A percentile compares a stretch with the other conserved stretches of the same genome.
Conservation (phyloP, 2,113 vertebrate species). For the Galbula dea region DNA sequence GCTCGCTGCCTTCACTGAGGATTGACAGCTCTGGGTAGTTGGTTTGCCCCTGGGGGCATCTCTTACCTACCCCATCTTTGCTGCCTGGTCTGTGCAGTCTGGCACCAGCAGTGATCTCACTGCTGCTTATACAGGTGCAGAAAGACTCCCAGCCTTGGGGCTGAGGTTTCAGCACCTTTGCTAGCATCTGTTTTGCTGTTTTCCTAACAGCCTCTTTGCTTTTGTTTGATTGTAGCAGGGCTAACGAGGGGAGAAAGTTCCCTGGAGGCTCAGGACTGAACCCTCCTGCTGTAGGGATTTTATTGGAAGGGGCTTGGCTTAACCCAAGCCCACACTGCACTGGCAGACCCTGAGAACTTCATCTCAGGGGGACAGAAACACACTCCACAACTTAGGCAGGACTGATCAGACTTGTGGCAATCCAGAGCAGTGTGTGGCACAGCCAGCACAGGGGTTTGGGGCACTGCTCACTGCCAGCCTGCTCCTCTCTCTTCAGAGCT, state of each 20-base stretch:
- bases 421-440: background rate
- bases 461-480: background rate
- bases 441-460: rapidly evolving
- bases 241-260: background rate
- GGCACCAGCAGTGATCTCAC: background rate
- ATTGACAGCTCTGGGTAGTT: background rate
- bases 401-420: background rate
- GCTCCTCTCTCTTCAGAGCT: background rate
- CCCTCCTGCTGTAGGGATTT: background rate
- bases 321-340: background rate
- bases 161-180: background rate
- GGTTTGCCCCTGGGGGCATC: background rate
- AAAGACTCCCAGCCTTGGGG: background rate
- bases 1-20: rapidly evolving
- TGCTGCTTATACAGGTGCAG: background rate
- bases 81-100: background rate
- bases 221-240: background rate
- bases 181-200: background rate
- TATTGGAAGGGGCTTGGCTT: background rate
- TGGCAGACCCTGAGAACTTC: background rate
- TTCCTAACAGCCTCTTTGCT: background rate
- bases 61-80: background rate
- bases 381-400: background rate
- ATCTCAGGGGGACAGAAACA: background rate
- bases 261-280: background rate